A percentile compares a stretch with the other conserved stretches of the same genome.
phyloP scores from a whole-genome alignment of 2,797 vertebrate genomes.

The Erethizon dorsatum region DNA sequence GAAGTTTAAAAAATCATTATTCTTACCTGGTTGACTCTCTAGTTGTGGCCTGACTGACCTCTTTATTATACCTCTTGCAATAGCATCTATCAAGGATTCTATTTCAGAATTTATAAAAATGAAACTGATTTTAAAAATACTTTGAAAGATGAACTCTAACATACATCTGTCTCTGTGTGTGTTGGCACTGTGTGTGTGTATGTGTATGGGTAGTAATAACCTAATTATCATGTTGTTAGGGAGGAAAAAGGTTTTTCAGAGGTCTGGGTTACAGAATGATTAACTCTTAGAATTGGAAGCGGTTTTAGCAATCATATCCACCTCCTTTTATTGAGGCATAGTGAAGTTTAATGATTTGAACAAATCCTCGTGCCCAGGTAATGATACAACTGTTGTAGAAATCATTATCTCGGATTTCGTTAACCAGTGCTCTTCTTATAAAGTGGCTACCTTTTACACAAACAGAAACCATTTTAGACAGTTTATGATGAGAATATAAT shows the following conservation, averaged over 20 bases:
- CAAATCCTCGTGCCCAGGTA: not conserved
- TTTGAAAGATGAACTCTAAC: not conserved
- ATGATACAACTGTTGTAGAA: not conserved
- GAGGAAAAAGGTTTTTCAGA: not conserved
- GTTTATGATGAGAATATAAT: not conserved
- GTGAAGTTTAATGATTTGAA: not conserved
- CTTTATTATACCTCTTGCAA: not conserved
- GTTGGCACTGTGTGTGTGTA: not conserved
- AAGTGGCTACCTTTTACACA: not conserved
- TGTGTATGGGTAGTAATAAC: not conserved
- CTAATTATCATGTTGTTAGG: not conserved
- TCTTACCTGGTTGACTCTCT: not conserved
- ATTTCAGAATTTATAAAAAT: not conserved
- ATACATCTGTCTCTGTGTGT: not conserved
- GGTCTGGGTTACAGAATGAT: not conserved
- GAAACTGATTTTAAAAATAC: constrained; percentile 14
- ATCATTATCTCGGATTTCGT: not conserved
- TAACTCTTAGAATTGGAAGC: not conserved
- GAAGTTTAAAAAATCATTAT: constrained; percentile 12
- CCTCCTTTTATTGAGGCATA: not conserved
- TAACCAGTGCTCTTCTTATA: not conserved
- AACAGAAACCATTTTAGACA: not conserved
- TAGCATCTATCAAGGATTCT: not conserved
- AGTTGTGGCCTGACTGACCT: not conserved
- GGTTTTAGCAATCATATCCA: not conserved